A percentile compares a stretch with the other conserved stretches of the same genome.
These are phyloP conservation scores for Notamacropus eugenii DNA, from an alignment of 2,797 vertebrate genomes.

Conservation along the genomic window DNA sequence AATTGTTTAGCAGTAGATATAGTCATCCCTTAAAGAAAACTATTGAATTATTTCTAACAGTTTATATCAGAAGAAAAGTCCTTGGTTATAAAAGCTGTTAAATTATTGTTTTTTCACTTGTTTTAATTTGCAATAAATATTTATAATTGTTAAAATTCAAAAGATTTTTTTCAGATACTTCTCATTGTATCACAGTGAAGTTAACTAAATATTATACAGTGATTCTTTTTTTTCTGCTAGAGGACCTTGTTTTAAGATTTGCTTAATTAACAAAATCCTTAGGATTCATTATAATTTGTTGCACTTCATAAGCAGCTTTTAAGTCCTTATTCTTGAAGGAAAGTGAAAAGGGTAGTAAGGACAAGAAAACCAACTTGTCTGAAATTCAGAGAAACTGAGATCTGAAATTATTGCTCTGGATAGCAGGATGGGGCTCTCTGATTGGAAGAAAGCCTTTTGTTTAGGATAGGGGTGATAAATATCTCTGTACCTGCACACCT, in stretches of 20 bases:
- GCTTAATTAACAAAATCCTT: not conserved
- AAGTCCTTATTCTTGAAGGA: not conserved
- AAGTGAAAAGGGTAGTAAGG: not conserved
- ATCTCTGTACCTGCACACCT: too few species aligned
- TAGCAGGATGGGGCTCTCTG: not conserved
- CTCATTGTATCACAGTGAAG: not conserved
- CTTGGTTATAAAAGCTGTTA: not conserved
- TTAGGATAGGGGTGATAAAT: not conserved
- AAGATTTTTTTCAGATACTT: not conserved
- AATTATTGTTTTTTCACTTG: not conserved
- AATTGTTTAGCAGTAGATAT: not conserved
- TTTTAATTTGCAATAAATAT: not conserved
- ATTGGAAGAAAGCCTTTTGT: not conserved
- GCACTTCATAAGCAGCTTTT: not conserved
- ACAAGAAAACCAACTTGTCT: not conserved
- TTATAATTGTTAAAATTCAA: not conserved
- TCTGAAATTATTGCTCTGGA: not conserved
- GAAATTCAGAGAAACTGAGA: not conserved
- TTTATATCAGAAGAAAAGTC: not conserved
- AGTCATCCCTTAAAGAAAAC: not conserved
- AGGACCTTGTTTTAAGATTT: not conserved
- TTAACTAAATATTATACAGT: not conserved
- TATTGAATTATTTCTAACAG: not conserved
- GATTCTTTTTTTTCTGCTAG: not conserved
- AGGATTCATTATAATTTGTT: not conserved